Conservation (phyloP, 2,797 vertebrate genomes). For the Ibycter americanus region DNA sequence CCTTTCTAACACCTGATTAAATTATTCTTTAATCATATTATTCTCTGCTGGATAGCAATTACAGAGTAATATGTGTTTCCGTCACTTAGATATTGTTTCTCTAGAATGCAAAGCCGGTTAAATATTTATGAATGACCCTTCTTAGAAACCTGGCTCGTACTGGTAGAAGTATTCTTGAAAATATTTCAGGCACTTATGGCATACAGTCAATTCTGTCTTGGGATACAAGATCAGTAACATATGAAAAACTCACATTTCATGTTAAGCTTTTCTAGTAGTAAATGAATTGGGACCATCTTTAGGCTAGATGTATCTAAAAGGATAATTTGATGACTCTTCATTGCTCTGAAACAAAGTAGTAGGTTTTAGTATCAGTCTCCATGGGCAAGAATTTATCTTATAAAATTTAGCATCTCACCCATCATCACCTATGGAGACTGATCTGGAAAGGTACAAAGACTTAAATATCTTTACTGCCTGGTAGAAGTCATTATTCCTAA, state of each 20-base stretch:
- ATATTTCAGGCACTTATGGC: background rate
- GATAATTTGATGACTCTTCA: background rate
- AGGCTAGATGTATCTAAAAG: background rate
- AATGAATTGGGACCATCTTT: fast-evolving
- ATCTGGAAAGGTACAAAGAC: background rate
- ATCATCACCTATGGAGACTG: background rate
- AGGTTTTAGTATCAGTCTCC: background rate
- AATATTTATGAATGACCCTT: background rate
- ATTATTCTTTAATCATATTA: background rate
- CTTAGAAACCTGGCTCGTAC: background rate
- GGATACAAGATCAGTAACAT: background rate
- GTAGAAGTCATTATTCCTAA: background rate
- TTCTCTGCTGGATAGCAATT: background rate
- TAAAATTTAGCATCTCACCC: background rate
- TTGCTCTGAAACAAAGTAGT: background rate
- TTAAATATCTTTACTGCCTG: background rate
- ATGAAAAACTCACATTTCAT: background rate
- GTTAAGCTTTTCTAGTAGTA: background rate
- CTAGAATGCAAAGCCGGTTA: background rate
- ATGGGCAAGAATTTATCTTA: background rate
- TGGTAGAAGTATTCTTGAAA: background rate
- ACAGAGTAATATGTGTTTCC: background rate
- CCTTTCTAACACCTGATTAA: background rate
- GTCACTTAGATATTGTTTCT: background rate
- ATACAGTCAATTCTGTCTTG: background rate